Conservation (phyloP, 2,797 vertebrate species). For the Xenopus petersii region DNA sequence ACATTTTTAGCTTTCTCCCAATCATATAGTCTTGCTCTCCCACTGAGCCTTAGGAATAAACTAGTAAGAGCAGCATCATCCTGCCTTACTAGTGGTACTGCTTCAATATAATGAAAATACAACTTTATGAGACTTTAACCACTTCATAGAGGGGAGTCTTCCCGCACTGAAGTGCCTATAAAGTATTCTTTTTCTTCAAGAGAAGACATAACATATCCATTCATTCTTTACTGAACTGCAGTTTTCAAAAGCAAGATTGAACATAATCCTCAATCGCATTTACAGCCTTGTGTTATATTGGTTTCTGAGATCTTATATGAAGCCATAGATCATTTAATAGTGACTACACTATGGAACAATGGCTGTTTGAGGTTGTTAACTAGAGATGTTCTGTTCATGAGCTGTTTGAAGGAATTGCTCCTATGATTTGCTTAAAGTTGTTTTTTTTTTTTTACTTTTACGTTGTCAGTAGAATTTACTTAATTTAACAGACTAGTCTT, state of each 20-base stretch:
- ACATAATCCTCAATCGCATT: slow-evolving; percentile 1
- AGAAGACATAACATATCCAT: slow-evolving; percentile 9
- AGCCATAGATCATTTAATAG: not conserved
- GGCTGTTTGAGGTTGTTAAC: not conserved
- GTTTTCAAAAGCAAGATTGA: slow-evolving; percentile 8
- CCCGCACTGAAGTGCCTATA: slow-evolving; percentile 6
- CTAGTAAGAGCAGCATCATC: not conserved
- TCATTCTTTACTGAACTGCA: slow-evolving; percentile 14
- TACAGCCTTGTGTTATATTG: slow-evolving; percentile 8
- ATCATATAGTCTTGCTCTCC: slow-evolving; percentile 7
- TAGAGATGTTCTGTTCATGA: not conserved
- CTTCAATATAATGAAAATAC: slow-evolving; percentile 26
- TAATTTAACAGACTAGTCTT: too few relatives aligned
- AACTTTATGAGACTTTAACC: slow-evolving; percentile 14
- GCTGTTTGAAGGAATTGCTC: not conserved
- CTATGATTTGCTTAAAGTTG: too few relatives aligned
- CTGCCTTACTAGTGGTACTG: slow-evolving; percentile 10
- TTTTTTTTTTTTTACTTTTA: too few relatives aligned
- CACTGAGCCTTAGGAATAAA: slow-evolving; percentile 26
- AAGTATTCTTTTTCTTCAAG: not conserved
- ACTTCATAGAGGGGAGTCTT: slow-evolving; percentile 5
- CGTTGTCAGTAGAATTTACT: too few relatives aligned
- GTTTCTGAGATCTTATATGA: slow-evolving; percentile 6
- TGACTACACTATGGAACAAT: not conserved
- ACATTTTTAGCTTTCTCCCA: slow-evolving; percentile 19